Conservation (phyloP, 1,140 invertebrate genomes). For the Camponotus pennsylvanicus region DNA sequence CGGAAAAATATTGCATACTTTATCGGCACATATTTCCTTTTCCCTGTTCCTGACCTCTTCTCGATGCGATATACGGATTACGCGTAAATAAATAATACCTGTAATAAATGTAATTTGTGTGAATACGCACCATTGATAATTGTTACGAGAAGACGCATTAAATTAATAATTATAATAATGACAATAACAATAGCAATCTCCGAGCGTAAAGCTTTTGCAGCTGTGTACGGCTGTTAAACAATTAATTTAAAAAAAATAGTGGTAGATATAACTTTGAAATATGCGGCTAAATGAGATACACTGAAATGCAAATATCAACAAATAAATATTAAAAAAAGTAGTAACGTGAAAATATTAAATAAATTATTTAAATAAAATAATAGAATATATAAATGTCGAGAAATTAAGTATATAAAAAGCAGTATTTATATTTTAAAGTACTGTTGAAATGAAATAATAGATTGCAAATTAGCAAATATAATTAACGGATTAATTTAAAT, state of each 20-base stretch:
- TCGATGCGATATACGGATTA: slow-evolving; percentile 16
- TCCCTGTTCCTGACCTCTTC: neutral
- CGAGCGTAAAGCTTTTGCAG: neutral
- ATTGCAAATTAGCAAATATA: slow-evolving; percentile 3
- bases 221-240: slow-evolving; percentile 5
- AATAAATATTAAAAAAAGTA: slow-evolving; percentile 20
- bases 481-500: neutral
- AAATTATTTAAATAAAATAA: slow-evolving; percentile 10
- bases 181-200: slow-evolving; percentile 37
- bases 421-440: slow-evolving; percentile 2
- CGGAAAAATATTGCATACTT: slow-evolving; percentile 46
- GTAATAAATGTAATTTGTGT: slow-evolving; percentile 51
- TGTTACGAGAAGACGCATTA: slow-evolving; percentile 30
- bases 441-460: neutral
- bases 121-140: slow-evolving; percentile 45
- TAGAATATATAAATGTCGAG: neutral
- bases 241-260: slow-evolving; percentile 26
- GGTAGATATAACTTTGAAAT: slow-evolving; percentile 13
- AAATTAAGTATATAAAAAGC: neutral
- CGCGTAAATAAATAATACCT: slow-evolving; percentile 42
- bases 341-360: neutral
- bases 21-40: slow-evolving; percentile 46
- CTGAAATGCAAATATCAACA: neutral
- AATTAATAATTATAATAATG: slow-evolving; percentile 45
- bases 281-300: neutral